Percentiles rank a stretch among this genome's conserved stretches.
Conservation (phyloP, 2,797 vertebrate genomes). For the Petrocephalus schoutedeni region DNA sequence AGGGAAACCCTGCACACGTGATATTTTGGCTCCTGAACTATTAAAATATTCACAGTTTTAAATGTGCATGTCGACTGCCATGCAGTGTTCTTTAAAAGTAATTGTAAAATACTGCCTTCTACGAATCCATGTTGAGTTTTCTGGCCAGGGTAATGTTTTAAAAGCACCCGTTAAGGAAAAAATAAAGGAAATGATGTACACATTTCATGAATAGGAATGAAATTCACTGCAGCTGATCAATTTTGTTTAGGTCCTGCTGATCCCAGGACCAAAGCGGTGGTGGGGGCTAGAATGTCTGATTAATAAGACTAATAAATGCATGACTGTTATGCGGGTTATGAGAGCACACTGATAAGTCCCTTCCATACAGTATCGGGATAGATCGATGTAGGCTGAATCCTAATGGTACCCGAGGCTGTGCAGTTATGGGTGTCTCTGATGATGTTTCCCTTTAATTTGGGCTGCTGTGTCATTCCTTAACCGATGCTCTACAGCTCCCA, state of each 20-base stretch:
- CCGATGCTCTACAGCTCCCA: conserved; percentile 67
- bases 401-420: background rate
- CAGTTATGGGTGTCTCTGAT: background rate
- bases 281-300: background rate
- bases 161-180: background rate
- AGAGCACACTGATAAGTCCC: background rate
- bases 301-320: background rate
- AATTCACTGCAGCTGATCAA: background rate
- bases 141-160: background rate
- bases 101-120: background rate
- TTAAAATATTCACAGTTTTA: background rate
- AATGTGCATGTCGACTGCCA: background rate
- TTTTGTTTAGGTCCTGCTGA: background rate
- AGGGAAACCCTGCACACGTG: background rate
- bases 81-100: background rate
- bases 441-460: background rate
- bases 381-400: background rate
- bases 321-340: background rate
- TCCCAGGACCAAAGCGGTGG: background rate
- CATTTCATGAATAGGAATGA: background rate
- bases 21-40: background rate
- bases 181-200: background rate
- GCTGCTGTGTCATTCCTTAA: conserved; percentile 58
- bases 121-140: background rate
- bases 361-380: background rate